Evolutionary conservation across 2,888 invertebrate genomes (phyloP).

Genomic region (Mesorhabditis spiculigera): DNA sequence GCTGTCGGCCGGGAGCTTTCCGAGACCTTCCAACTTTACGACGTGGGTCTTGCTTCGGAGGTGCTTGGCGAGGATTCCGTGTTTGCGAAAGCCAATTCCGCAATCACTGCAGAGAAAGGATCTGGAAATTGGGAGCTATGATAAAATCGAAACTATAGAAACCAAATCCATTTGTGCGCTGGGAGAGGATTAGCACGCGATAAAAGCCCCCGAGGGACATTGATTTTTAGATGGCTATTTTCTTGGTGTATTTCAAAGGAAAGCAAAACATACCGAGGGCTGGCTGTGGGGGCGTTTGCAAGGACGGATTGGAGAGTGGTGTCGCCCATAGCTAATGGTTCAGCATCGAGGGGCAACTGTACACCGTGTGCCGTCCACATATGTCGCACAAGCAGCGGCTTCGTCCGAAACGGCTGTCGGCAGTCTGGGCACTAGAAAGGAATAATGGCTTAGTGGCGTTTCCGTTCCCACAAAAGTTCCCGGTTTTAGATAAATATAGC

Average conservation of each 20-base stretch:
- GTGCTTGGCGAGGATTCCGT: slow-evolving; percentile 94
- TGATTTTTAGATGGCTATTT: no score
- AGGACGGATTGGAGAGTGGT: neutral
- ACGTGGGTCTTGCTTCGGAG: slow-evolving; percentile 65
- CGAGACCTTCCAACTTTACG: slow-evolving; percentile 68
- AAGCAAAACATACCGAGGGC: neutral
- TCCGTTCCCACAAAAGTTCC: neutral
- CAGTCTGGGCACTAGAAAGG: slow-evolving; percentile 58
- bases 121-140: slow-evolving; percentile 71
- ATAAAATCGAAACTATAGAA: no score
- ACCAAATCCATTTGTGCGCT: no score
- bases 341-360: slow-evolving; percentile 8
- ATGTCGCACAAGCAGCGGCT: slow-evolving; percentile 52
- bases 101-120: slow-evolving; percentile 95
- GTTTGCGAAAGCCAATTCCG: slow-evolving; percentile 86
- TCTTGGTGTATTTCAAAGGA: no score
- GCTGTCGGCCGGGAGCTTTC: slow-evolving; percentile 84
- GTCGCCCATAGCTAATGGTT: neutral
- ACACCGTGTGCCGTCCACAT: slow-evolving; percentile 31
- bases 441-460: slow-evolving; percentile 10
- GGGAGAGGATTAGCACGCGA: neutral
- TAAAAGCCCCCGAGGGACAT: neutral
- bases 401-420: slow-evolving; percentile 51
- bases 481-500: no score
- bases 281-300: neutral